These are phyloP conservation scores for Enteromius fasciolatus DNA, from an alignment of 2,797 vertebrate genomes.

Conservation along the genomic window DNA sequence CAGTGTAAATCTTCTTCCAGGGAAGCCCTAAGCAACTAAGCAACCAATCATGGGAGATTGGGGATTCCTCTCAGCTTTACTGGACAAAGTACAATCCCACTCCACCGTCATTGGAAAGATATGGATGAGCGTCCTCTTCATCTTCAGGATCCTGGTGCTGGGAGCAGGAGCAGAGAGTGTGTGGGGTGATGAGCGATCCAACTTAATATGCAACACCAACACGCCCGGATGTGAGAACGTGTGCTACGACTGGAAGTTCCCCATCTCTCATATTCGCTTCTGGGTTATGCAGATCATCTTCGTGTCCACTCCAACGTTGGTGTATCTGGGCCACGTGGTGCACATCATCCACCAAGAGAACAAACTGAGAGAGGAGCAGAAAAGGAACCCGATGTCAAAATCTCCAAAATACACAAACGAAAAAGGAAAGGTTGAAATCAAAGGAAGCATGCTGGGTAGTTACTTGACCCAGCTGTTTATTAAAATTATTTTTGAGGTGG, in stretches of 20 bases:
- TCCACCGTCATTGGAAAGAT: constrained; percentile 90
- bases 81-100: constrained; percentile 90
- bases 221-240: constrained; percentile 86
- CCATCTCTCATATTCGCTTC: constrained; percentile 89
- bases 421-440: constrained; percentile 81
- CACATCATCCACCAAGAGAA: constrained; percentile 83
- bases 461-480: constrained; percentile 83
- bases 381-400: constrained; percentile 64
- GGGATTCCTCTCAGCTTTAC: constrained; percentile 84
- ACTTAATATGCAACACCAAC: constrained; percentile 82
- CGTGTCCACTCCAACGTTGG: constrained; percentile 72
- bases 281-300: constrained; percentile 93
- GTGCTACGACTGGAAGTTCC: constrained; percentile 89
- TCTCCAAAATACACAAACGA: constrained; percentile 73
- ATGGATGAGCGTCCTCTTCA: constrained; percentile 92
- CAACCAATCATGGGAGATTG: constrained; percentile 84
- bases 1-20: constrained; percentile 9
- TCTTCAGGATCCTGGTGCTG: constrained; percentile 91
- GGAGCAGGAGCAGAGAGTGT: constrained; percentile 85
- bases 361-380: constrained; percentile 74
- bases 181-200: constrained; percentile 88
- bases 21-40: not conserved
- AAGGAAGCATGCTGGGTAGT: constrained; percentile 82
- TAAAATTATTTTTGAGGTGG: constrained; percentile 86
- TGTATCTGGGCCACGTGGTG: constrained; percentile 74